These are phyloP conservation scores for Dendroctonus ponderosae DNA, from an alignment of 1,140 invertebrate species.

Conservation along the genomic window DNA sequence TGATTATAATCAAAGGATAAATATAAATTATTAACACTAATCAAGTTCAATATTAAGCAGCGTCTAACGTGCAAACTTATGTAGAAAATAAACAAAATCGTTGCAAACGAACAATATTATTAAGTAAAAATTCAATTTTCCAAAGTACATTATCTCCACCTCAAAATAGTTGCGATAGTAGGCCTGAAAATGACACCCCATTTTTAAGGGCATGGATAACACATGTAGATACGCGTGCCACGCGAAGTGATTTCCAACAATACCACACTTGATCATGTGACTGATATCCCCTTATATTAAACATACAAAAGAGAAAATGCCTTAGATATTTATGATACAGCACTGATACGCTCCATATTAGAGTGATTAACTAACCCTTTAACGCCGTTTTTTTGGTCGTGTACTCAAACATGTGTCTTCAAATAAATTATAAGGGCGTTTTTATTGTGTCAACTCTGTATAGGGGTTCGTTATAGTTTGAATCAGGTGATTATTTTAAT, in stretches of 20 bases:
- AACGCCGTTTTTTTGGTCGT: conserved; percentile 32
- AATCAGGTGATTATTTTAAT: no score
- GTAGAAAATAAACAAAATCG: no score
- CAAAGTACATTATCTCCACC: no score
- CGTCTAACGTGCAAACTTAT: no score
- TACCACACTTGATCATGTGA: conserved; percentile 44
- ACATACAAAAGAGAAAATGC: conserved; percentile 19
- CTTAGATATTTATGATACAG: conserved; percentile 7
- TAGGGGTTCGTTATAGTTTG: no score
- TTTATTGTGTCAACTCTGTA: no score
- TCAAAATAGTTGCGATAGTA: background rate
- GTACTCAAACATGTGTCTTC: conserved; percentile 31
- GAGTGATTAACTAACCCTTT: conserved; percentile 39
- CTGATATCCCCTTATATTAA: conserved; percentile 29
- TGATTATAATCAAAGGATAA: no score
- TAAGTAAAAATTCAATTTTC: no score
- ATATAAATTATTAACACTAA: no score
- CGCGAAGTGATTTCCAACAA: conserved; percentile 41
- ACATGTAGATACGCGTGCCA: conserved; percentile 39
- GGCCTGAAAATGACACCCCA: conserved; percentile 12
- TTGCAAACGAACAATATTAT: no score
- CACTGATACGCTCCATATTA: conserved; percentile 20
- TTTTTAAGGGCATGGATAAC: conserved; percentile 22
- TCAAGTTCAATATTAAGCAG: no score
- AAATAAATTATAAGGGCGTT: conserved; percentile 7